phyloP scores from a whole-genome alignment of 2,888 invertebrate species.

The Zeuzera pyrina region DNA sequence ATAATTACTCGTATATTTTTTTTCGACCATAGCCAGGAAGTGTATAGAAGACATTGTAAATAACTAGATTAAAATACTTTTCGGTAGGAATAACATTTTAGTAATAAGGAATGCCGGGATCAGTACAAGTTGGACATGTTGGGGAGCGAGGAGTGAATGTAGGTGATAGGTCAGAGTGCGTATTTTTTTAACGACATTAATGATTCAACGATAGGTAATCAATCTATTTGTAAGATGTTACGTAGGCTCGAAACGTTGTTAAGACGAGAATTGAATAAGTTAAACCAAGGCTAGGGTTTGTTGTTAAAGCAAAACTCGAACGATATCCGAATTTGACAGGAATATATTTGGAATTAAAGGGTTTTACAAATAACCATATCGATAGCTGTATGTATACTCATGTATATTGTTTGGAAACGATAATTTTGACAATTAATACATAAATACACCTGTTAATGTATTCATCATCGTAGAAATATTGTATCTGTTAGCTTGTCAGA shows the following conservation, averaged over 20 bases:
- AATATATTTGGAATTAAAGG: constrained; percentile 32
- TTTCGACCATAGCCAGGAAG: constrained; percentile 53
- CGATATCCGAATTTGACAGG: constrained; percentile 49
- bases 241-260: constrained; percentile 44
- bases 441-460: constrained; percentile 68
- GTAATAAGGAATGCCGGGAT: constrained; percentile 48
- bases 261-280: constrained; percentile 21
- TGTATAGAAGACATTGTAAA: constrained; percentile 59
- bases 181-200: constrained; percentile 62
- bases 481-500: constrained; percentile 66
- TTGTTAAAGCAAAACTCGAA: constrained; percentile 31
- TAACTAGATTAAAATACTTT: constrained; percentile 38
- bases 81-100: constrained; percentile 50
- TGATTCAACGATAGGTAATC: constrained; percentile 40
- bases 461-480: constrained; percentile 61
- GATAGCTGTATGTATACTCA: constrained; percentile 46
- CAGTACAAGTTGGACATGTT: constrained; percentile 35
- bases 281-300: constrained; percentile 26
- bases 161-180: constrained; percentile 42
- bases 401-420: constrained; percentile 52
- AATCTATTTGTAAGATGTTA: constrained; percentile 57
- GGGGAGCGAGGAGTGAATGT: constrained; percentile 28
- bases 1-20: constrained; percentile 27
- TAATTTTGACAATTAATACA: constrained; percentile 57
- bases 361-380: constrained; percentile 63